Conservation (phyloP, 2,888 invertebrate species). For the Anagyrus pseudococci region DNA sequence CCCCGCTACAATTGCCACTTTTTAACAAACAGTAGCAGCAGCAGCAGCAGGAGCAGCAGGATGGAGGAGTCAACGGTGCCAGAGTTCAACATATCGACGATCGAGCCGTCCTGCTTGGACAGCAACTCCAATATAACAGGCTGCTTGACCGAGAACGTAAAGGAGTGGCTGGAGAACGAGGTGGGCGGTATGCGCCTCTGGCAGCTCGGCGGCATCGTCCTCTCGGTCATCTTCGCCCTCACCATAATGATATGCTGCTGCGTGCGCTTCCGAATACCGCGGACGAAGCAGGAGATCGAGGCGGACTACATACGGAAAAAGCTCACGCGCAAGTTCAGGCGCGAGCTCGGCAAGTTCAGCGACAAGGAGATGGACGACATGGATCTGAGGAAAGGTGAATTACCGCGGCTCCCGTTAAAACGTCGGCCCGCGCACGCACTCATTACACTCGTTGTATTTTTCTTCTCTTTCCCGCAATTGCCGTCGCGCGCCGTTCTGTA, state of each 20-base stretch:
- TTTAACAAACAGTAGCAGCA: no score
- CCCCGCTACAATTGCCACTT: no score
- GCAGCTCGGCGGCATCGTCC: slow-evolving; percentile 66
- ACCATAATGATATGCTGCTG: slow-evolving; percentile 86
- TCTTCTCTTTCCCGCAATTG: neutral
- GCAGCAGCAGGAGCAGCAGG: no score
- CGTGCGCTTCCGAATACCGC: slow-evolving; percentile 87
- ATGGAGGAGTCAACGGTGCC: no score
- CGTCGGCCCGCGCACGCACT: neutral
- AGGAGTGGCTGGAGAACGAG: slow-evolving; percentile 76
- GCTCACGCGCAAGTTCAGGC: slow-evolving; percentile 82
- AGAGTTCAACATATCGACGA: no score
- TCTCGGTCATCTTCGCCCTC: slow-evolving; percentile 52
- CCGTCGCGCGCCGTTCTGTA: neutral
- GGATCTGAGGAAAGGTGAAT: slow-evolving; percentile 75
- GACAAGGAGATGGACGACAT: slow-evolving; percentile 87
- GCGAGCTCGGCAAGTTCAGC: slow-evolving; percentile 80
- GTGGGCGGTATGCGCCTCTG: slow-evolving; percentile 77
- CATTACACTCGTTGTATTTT: neutral
- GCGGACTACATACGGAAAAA: slow-evolving; percentile 87
- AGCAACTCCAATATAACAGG: no score
- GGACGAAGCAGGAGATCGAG: slow-evolving; percentile 95
- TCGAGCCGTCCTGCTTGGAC: no score
- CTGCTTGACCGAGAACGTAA: no score
- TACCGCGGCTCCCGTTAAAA: neutral